Evolutionary conservation across 2,113 vertebrate species (phyloP).

Genomic region (Leiothrix lutea): DNA sequence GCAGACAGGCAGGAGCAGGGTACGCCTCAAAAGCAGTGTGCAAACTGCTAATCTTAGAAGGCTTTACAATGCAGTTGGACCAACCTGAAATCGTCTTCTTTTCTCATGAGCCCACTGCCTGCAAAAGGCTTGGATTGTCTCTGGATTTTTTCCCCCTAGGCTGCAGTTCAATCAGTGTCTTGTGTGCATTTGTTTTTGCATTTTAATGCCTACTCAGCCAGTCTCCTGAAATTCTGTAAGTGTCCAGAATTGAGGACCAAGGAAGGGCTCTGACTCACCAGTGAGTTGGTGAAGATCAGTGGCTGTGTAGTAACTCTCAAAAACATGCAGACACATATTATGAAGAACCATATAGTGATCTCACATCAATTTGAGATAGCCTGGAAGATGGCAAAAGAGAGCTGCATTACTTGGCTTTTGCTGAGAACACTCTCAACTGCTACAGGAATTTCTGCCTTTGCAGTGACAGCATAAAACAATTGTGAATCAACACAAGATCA

Average conservation of each 20-base stretch:
- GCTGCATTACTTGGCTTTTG: neutral
- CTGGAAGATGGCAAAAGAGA: neutral
- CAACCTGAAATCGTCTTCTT: neutral
- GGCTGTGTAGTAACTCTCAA: neutral
- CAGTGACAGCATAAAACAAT: neutral
- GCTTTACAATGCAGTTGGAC: neutral
- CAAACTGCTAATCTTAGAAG: neutral
- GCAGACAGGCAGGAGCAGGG: neutral
- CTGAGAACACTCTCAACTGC: neutral
- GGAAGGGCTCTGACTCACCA: neutral
- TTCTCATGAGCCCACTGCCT: neutral
- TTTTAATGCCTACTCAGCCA: neutral
- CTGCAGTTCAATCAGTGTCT: neutral
- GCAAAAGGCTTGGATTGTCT: neutral
- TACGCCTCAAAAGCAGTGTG: neutral
- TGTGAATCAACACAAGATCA: neutral
- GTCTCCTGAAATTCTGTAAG: neutral
- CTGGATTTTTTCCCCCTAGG: neutral
- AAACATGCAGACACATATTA: neutral
- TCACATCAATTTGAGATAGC: neutral
- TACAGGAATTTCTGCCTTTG: neutral
- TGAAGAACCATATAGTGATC: neutral
- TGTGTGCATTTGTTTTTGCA: accelerated
- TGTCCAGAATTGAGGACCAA: neutral
- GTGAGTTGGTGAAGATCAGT: neutral